Base-by-base conservation (phyloP, 30 jellyfish, hydroid and myxozoan species). In the Aurelia aurita complex sp. Pacific region DNA sequence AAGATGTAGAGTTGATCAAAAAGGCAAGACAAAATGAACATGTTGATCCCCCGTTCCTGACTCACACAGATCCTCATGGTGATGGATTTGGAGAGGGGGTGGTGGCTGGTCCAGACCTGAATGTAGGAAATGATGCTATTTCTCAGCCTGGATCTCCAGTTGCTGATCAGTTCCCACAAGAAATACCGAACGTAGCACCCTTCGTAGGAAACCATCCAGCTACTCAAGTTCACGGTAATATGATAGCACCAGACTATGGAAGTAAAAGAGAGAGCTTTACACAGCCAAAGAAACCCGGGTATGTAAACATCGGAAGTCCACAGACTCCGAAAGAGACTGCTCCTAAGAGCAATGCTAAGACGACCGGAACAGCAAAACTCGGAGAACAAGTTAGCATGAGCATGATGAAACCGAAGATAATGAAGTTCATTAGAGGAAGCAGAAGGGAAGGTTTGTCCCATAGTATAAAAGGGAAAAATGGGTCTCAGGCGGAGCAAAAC, bases 61-160 rank as follows among this genome's bases (percentile, higher is more conserved):
- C 76, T 8, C 94, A 85, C 59, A 14, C 38, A 18, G 94, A 85
- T 65, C 80, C 85, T 11, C 94, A 76, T 52, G 94, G 94, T 3
- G 94, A 85, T 65, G 94, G 94, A 5, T 85, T 63, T 32, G 94
- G 94, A 9, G 94, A 73, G 55, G 88, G 94, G 12, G 94, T 85
- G 9, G 88, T 85, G 8, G 81, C 75, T 3, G 94, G 94, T 23
- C 88, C 88, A 10, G 94, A 85, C 33, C 54, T 85, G 17, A 76
- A 85, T 63, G 85, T 82, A 11, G 92, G 85, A 11, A 62, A 62
- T 34, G 80, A 50, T 17, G 32, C 36, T 7, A 73, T 35, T 4
- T 17, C 77, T 18, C 67, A 3, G 32, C 42, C 70, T 19, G 59
- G 61, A 16, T 29, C 76, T 4, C 76, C 76, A 12, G 92, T 82